Percentiles rank a stretch among this genome's conserved stretches.
Conservation (phyloP, 2,113 vertebrate species). For the Buteo buteo region DNA sequence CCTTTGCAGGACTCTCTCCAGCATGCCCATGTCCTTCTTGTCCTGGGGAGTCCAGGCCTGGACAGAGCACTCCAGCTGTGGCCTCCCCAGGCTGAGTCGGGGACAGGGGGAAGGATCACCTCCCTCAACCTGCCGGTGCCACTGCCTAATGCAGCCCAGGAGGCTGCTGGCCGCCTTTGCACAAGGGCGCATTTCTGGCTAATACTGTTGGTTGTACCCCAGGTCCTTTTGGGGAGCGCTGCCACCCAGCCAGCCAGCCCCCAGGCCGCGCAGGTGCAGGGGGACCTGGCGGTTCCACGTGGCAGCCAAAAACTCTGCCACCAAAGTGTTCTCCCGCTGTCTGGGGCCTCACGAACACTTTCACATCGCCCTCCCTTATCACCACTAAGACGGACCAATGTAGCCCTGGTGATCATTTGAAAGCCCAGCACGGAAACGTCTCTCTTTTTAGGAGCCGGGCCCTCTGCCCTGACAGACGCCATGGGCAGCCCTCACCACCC, state of each 20-base stretch:
- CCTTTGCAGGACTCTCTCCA: neutral
- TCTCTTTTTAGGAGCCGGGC: fast-evolving
- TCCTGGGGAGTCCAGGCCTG: neutral
- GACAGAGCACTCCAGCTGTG: neutral
- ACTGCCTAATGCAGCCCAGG: neutral
- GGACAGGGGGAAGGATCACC: neutral
- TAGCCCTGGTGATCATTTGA: neutral
- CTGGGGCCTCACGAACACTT: neutral
- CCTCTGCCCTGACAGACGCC: neutral
- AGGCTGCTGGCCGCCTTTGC: neutral
- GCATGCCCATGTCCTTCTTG: neutral
- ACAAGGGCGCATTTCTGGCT: neutral
- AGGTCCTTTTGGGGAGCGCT: neutral
- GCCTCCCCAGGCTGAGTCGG: neutral
- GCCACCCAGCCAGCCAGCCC: neutral
- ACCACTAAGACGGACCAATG: neutral
- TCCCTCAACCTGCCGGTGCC: neutral
- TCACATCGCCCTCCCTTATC: fast-evolving
- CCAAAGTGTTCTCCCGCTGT: fast-evolving
- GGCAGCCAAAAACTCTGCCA: neutral
- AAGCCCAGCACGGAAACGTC: neutral
- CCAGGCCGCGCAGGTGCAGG: too few species aligned
- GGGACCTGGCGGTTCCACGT: neutral
- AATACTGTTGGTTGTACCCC: too few species aligned
- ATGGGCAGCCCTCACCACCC: fast-evolving